Evolutionary conservation across 2,797 vertebrate genomes (phyloP).

Genomic region (Silurus aristotelis): DNA sequence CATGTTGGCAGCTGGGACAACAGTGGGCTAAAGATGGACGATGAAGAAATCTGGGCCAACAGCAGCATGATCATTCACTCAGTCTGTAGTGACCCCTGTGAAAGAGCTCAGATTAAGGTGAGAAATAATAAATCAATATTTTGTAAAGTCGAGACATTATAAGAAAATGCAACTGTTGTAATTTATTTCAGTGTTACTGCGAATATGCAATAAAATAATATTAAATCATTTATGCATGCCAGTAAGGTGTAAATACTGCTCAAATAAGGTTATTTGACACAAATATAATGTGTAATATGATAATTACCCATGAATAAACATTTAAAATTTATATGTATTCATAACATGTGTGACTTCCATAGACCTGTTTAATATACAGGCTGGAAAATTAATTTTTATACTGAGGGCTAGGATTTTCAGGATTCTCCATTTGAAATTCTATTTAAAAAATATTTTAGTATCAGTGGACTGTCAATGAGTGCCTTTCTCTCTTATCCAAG

Average conservation of each 20-base stretch:
- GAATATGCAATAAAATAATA: neutral
- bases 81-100: conserved; percentile 95
- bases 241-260: neutral
- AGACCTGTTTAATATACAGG: neutral
- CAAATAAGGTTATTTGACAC: neutral
- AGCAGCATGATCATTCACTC: conserved; percentile 86
- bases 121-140: conserved; percentile 24
- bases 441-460: neutral
- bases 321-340: neutral
- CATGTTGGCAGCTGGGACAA: conserved; percentile 99
- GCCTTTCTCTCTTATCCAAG: conserved; percentile 63
- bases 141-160: neutral
- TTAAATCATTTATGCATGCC: neutral
- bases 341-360: neutral
- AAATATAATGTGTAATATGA: neutral
- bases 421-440: neutral
- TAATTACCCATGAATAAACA: neutral
- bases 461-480: neutral
- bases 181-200: neutral
- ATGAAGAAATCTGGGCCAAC: conserved; percentile 94
- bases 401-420: neutral
- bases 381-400: neutral
- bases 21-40: conserved; percentile 93
- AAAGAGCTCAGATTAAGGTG: conserved; percentile 98
- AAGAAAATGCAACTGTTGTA: neutral